Conservation (phyloP, 2,113 vertebrate species). For the Propithecus coquereli region DNA sequence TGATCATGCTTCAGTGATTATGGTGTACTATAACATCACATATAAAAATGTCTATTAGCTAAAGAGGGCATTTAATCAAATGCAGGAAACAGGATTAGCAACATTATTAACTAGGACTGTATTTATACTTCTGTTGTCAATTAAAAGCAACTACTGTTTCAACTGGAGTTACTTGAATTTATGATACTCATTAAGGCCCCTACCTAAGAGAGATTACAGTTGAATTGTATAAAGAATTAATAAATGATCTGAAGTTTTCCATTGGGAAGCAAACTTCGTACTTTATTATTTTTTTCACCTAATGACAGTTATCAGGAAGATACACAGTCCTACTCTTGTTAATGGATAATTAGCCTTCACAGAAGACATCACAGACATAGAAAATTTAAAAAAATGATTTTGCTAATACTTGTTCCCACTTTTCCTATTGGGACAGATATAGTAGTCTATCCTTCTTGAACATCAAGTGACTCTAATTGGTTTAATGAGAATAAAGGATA, state of each 20-base stretch:
- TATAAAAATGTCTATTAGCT: conserved; percentile 13
- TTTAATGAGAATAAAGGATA: background rate
- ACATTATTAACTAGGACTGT: background rate
- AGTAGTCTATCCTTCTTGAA: background rate
- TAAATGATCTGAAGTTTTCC: background rate
- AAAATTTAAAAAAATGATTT: background rate
- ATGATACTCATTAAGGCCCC: background rate
- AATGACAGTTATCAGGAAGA: background rate
- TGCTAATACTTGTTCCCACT: background rate
- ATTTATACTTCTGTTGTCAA: conserved; percentile 18
- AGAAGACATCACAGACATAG: background rate
- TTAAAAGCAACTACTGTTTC: conserved; percentile 8
- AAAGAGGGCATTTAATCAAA: background rate
- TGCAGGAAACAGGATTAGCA: background rate
- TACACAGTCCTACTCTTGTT: background rate
- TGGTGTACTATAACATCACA: background rate
- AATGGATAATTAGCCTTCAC: background rate
- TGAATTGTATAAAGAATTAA: conserved; percentile 36
- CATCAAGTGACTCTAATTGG: background rate
- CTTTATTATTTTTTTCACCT: background rate
- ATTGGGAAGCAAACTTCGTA: background rate
- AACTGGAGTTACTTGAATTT: background rate
- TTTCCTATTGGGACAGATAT: background rate
- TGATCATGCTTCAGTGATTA: background rate
- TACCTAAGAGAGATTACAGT: background rate